Evolutionary conservation across 2,888 invertebrate species (phyloP), one percentile per base, ranked within the genome.

Genomic region (Philereme vetulata): DNA sequence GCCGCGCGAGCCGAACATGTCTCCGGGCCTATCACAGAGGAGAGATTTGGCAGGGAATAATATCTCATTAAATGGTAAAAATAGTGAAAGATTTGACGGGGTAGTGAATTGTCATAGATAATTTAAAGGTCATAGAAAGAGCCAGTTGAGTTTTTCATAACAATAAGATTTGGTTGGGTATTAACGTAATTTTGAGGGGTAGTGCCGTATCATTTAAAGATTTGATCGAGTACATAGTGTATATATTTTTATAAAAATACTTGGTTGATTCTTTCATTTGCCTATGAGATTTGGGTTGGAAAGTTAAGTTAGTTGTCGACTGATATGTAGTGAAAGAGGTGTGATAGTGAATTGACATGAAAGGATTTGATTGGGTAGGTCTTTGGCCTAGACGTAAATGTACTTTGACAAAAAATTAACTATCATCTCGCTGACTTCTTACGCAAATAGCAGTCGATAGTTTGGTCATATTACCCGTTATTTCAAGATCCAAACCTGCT

Each of bases 401-500:
- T 21, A 1, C 21, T 1, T 21, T 21, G 21, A 21, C 21, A 21
- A 1, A 21, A 21, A 21, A 21, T 21, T 21, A 21, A 21, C 21
- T 21, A 21, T 21, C 21, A 21, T 21, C 21, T 21, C 21, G 21
- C 21, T 21, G 1, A 21, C 2, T 21, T 21, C 21, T 21, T 21
- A 1, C 21, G 21, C 2, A 21, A 1, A 21, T 21, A 1, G 21
- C 2, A 21, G 21, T 21, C 21, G 21, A 21, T 21, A 21, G 21
- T 21, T 21, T 21, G 21, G 21, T 21, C 21, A 21, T 21, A 21
- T 4, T 21, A 0, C 33, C 10, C 42, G n/a, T 43, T 35, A 5
- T 9, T 54, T 45, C 6, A 58, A 70, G 86, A 86, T 66, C 82
- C 83, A 47, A 77, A 79, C 72, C 78, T 84, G 51, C 75, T 86